Conservation (phyloP, 1,140 invertebrate species). For the Rhyacophila brunnea region DNA sequence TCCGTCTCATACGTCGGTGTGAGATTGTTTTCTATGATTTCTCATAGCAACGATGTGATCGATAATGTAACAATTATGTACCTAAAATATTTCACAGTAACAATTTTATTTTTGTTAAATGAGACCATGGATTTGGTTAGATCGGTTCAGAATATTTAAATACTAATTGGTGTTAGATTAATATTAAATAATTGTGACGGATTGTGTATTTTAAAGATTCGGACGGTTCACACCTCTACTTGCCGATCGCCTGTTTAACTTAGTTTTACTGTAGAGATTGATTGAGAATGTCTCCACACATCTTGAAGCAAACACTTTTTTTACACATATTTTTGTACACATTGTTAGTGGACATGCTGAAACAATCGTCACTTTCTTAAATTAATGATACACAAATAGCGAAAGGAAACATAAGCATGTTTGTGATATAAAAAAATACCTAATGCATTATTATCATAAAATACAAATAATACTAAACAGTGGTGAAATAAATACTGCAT, state of each 20-base stretch:
- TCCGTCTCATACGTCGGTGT: neutral
- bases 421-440: slow-evolving; percentile 35
- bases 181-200: slow-evolving; percentile 27
- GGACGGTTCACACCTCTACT: slow-evolving; percentile 11
- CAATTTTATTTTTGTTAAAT: slow-evolving; percentile 8
- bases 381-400: slow-evolving; percentile 32
- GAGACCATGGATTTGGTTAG: slow-evolving; percentile 6
- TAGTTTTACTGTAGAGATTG: neutral
- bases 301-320: slow-evolving; percentile 6
- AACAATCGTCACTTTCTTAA: slow-evolving; percentile 14
- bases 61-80: slow-evolving; percentile 11
- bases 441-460: slow-evolving; percentile 32
- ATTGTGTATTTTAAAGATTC: slow-evolving; percentile 20
- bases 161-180: slow-evolving; percentile 28
- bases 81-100: slow-evolving; percentile 9
- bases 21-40: neutral
- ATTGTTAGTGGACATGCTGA: slow-evolving; percentile 18
- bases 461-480: slow-evolving; percentile 9
- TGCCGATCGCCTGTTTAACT: slow-evolving; percentile 1
- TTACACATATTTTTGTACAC: slow-evolving; percentile 25
- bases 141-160: slow-evolving; percentile 18
- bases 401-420: slow-evolving; percentile 31
- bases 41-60: slow-evolving; percentile 1
- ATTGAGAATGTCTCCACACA: slow-evolving; percentile 4
- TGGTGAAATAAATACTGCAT: slow-evolving; percentile 30